Percentiles rank a stretch among this genome's conserved stretches.
Conservation (phyloP, 1,140 invertebrate species). For the Apocrypta bakeri region DNA sequence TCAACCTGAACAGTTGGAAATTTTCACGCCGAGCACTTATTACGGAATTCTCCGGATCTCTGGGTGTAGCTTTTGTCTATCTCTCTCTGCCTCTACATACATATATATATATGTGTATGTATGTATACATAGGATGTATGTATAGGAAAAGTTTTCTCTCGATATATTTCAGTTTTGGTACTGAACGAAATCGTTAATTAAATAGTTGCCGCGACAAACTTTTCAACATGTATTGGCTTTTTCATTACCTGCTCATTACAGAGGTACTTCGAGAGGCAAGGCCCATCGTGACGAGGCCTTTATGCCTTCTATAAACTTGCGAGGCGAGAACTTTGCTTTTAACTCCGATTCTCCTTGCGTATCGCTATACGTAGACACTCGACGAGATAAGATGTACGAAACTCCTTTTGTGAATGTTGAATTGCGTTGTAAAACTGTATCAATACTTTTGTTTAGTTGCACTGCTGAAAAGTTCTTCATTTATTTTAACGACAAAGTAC, state of each 20-base stretch:
- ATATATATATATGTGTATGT: too few relatives aligned
- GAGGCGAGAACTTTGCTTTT: slow-evolving; percentile 40
- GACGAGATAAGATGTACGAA: slow-evolving; percentile 19
- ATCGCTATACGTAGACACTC: too few relatives aligned
- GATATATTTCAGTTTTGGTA: too few relatives aligned
- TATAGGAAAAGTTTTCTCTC: too few relatives aligned
- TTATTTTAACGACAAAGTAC: too few relatives aligned
- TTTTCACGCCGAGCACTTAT: slow-evolving; percentile 7
- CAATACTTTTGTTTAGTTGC: too few relatives aligned
- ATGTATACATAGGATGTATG: too few relatives aligned
- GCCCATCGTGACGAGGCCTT: slow-evolving; percentile 34
- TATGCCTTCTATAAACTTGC: slow-evolving; percentile 42
- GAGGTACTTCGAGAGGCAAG: slow-evolving; percentile 3
- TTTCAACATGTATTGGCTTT: slow-evolving; percentile 8
- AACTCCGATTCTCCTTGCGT: slow-evolving; percentile 35
- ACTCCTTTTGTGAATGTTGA: too few relatives aligned
- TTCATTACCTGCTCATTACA: slow-evolving; percentile 47
- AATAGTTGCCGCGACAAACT: slow-evolving; percentile 34
- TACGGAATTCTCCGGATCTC: slow-evolving; percentile 11
- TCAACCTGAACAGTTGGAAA: neutral
- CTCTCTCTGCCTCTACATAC: too few relatives aligned
- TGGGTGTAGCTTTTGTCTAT: neutral
- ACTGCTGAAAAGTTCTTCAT: too few relatives aligned
- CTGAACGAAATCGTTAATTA: slow-evolving; percentile 31
- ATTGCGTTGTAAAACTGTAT: too few relatives aligned